Base-by-base conservation (phyloP, 2,797 vertebrate species). In the Molossus alvarezi region DNA sequence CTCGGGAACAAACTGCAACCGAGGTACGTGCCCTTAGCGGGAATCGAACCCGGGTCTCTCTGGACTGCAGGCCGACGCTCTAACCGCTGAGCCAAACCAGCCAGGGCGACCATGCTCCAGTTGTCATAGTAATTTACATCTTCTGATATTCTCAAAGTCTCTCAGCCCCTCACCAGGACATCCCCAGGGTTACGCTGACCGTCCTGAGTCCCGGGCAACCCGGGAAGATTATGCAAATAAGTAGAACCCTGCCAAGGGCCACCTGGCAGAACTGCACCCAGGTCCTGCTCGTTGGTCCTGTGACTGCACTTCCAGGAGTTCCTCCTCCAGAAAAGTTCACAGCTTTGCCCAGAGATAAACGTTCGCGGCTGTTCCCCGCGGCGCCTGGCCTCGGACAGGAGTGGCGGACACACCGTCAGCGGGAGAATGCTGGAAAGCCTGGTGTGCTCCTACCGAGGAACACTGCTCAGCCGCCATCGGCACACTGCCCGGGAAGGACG, bases 401-500 rank as follows among this genome's bases (percentile, higher is more conserved):
- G 48, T 3, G 7, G 57, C 0, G 0, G 12, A 9, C 33, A 58
- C 0, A 4, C 51, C n/a, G 2, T 12, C 7, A 2, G 14, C 3
- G 6, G 0, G 20, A 45, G 65, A 57, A 62, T n/a, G 11, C 58
- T 33, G 17, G 67, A 45, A 48, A 33, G 58, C 29, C 11, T 0
- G 25, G 12, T 1, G 25, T 37, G 25, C 7, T 45, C 65, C 51
- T 29, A 10, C 8, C 1, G 4, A 21, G 33, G 18, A 64, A 23
- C 3, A 0, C 12, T 13, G 27, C 5, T 15, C 17, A 21, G 57
- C 57, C 21, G 10, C 21, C 37, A 21, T 21, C 17, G 0, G 8
- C 12, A 12, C 6, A 3, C 13, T 45, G 60, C 18, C 3, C 6
- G 55, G 25, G 48, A 2, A 37, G 29, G 27, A 13, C 4, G 14